A percentile compares a stretch with the other conserved stretches of the same genome.
Evolutionary conservation across 2,888 invertebrate species (phyloP).

Genomic region (Synanthedon andrenaeformis): DNA sequence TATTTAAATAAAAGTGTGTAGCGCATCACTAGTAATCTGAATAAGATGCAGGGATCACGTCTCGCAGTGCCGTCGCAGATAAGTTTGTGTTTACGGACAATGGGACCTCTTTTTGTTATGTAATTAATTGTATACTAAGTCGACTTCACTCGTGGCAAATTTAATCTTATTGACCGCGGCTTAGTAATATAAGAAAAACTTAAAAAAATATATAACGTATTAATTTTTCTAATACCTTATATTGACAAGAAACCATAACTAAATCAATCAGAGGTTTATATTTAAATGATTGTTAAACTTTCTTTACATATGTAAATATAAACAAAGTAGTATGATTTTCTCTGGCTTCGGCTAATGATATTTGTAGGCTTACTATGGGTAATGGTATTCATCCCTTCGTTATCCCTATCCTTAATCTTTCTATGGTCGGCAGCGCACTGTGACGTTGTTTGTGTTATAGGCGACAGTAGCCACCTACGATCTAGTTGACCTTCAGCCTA

Average conservation of each 20-base stretch:
- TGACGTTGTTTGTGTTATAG: too few relatives aligned
- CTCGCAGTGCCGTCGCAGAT: not conserved
- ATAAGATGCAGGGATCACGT: not conserved
- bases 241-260: too few relatives aligned
- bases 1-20: too few relatives aligned
- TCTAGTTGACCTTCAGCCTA: too few relatives aligned
- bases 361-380: too few relatives aligned
- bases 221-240: too few relatives aligned
- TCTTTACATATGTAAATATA: not conserved
- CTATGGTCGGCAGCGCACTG: too few relatives aligned
- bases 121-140: not conserved
- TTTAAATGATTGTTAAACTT: not conserved
- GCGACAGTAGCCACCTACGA: too few relatives aligned
- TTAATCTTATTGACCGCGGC: not conserved
- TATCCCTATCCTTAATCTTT: too few relatives aligned
- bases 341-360: not conserved
- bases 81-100: constrained; percentile 4
- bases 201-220: not conserved
- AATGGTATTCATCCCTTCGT: too few relatives aligned
- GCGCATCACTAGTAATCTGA: not conserved
- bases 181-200: not conserved
- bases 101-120: not conserved
- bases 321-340: not conserved
- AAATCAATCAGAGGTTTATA: not conserved
- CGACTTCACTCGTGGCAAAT: too few relatives aligned